These are phyloP conservation scores for Apogon hyalosoma DNA, from an alignment of 2,797 vertebrate genomes.

Conservation along the genomic window DNA sequence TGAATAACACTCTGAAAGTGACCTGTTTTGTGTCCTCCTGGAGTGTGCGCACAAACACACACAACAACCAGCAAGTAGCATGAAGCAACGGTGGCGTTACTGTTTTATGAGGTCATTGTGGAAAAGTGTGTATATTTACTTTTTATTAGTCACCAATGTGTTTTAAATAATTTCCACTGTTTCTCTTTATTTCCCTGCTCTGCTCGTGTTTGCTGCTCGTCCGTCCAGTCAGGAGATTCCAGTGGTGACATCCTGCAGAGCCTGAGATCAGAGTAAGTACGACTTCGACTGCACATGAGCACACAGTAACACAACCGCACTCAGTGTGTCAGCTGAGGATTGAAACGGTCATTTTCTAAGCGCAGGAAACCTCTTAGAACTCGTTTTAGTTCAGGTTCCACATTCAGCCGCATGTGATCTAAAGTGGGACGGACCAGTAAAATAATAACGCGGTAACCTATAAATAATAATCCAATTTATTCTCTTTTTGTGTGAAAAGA, in stretches of 20 bases:
- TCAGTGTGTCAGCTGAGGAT: not conserved
- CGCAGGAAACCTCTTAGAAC: not conserved
- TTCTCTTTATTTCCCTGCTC: slow-evolving; percentile 23
- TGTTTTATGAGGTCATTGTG: slow-evolving; percentile 38
- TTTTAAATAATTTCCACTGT: slow-evolving; percentile 61
- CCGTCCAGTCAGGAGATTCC: slow-evolving; percentile 72
- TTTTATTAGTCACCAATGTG: slow-evolving; percentile 51
- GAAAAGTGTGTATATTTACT: slow-evolving; percentile 50
- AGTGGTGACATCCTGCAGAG: slow-evolving; percentile 76
- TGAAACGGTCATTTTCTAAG: not conserved
- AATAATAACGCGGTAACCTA: too few relatives aligned
- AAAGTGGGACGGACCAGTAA: too few relatives aligned
- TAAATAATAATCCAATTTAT: too few relatives aligned
- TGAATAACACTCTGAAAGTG: slow-evolving; percentile 76
- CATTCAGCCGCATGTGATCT: too few relatives aligned
- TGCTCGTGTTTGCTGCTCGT: slow-evolving; percentile 33
- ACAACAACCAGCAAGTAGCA: slow-evolving; percentile 21
- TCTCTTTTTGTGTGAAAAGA: too few relatives aligned
- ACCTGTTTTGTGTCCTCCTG: slow-evolving; percentile 60
- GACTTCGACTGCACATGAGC: not conserved
- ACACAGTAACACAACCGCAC: not conserved
- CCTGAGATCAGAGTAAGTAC: slow-evolving; percentile 77
- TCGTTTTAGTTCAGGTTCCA: too few relatives aligned
- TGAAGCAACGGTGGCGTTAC: slow-evolving; percentile 4
- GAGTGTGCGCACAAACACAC: not conserved